Conservation (phyloP, 2,797 vertebrate genomes). For the Psittacula echo region DNA sequence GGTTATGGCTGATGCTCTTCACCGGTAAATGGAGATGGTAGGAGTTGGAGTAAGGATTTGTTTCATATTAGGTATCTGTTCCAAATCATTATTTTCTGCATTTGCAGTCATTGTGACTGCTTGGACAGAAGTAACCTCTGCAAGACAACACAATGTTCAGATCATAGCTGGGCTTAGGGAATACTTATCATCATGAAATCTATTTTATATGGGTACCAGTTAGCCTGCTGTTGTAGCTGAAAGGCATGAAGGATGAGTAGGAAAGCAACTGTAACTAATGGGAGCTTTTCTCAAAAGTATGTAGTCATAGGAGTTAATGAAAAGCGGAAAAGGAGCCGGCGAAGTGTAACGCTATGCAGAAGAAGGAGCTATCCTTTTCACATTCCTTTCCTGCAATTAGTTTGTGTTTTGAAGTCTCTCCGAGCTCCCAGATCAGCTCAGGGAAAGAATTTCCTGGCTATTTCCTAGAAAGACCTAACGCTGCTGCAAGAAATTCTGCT, state of each 20-base stretch:
- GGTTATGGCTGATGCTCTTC: not conserved
- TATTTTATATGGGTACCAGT: not conserved
- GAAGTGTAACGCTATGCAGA: not conserved
- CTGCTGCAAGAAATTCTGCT: not conserved
- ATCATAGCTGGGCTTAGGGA: not conserved
- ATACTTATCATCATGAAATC: not conserved
- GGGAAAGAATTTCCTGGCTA: not conserved
- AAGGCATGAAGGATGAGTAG: conserved; percentile 51
- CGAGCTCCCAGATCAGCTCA: not conserved
- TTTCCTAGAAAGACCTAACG: conserved; percentile 4
- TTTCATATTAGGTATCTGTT: conserved; percentile 3
- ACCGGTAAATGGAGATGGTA: not conserved
- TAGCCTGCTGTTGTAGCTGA: not conserved
- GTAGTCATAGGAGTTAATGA: conserved; percentile 58
- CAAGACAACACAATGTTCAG: not conserved
- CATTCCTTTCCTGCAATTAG: conserved; percentile 26
- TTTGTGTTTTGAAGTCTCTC: conserved; percentile 7
- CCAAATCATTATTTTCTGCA: not conserved
- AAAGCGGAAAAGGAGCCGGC: conserved; percentile 17
- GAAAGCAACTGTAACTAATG: conserved; percentile 69
- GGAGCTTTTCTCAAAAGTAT: conserved; percentile 33
- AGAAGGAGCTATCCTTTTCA: conserved; percentile 32
- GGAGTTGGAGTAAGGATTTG: not conserved
- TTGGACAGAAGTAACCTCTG: not conserved
- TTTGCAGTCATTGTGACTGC: not conserved